Evolutionary conservation across 1,140 invertebrate species (phyloP).

Genomic region (Berghia stephanieae): DNA sequence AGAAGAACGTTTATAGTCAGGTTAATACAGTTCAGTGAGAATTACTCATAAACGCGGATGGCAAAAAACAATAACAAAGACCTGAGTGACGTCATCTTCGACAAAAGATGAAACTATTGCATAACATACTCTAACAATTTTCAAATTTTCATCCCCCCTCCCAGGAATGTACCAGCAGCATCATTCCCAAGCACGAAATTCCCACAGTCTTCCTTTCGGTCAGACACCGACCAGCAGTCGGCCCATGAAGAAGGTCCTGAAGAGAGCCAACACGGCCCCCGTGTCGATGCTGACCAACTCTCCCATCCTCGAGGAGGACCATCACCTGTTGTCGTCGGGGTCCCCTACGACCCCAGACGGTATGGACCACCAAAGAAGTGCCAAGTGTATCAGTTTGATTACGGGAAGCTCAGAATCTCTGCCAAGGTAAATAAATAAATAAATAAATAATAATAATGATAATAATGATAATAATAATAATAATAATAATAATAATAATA

Average conservation of each 20-base stretch:
- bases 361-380: conserved; percentile 27
- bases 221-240: conserved; percentile 10
- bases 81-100: too few species aligned
- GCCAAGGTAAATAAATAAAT: conserved; percentile 52
- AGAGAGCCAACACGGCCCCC: conserved; percentile 42
- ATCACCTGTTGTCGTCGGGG: not conserved
- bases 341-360: not conserved
- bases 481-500: too few species aligned
- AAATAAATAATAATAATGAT: too few species aligned
- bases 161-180: not conserved
- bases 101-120: too few species aligned
- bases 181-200: conserved; percentile 18
- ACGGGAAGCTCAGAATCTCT: conserved; percentile 64
- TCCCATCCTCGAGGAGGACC: conserved; percentile 40
- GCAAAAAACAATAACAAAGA: too few species aligned
- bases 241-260: conserved; percentile 47
- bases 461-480: too few species aligned
- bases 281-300: conserved; percentile 37
- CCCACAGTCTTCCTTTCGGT: conserved; percentile 18
- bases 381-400: conserved; percentile 55
- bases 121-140: too few species aligned
- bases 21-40: too few species aligned
- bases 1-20: too few species aligned
- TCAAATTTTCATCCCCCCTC: not conserved
- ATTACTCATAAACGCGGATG: too few species aligned